Conservation (phyloP, 2,797 vertebrate species). For the Dendrocincla tyrannina region DNA sequence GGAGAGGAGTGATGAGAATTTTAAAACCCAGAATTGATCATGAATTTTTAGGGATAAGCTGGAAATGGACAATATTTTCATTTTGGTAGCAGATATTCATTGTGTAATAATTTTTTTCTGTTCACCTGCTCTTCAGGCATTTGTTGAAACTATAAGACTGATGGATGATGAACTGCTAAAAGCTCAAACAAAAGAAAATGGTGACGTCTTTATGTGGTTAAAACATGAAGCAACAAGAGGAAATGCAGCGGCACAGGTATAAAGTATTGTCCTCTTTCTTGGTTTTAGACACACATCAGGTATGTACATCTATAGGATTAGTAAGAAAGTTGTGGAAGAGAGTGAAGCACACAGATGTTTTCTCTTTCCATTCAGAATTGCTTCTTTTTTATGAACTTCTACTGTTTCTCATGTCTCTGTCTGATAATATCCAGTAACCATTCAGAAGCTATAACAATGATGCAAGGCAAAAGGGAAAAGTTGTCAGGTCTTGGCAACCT, state of each 20-base stretch:
- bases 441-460: background rate
- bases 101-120: background rate
- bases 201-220: slow-evolving; percentile 85
- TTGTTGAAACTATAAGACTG: slow-evolving; percentile 84
- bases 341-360: background rate
- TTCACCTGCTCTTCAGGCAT: slow-evolving; percentile 76
- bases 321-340: background rate
- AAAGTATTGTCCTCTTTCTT: background rate
- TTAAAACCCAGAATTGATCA: background rate
- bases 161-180: slow-evolving; percentile 80
- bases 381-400: background rate
- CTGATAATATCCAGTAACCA: background rate
- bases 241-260: slow-evolving; percentile 86
- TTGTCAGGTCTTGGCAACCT: background rate
- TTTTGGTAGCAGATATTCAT: background rate
- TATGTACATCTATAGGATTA: background rate
- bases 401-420: background rate
- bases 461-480: background rate
- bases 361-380: background rate
- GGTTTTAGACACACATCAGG: background rate
- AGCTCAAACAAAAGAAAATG: slow-evolving; percentile 78
- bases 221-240: slow-evolving; percentile 87
- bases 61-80: background rate
- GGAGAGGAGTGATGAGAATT: background rate
- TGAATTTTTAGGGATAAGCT: background rate